Conservation (phyloP, 2,797 vertebrate species). For the Spinus olivaceus region DNA sequence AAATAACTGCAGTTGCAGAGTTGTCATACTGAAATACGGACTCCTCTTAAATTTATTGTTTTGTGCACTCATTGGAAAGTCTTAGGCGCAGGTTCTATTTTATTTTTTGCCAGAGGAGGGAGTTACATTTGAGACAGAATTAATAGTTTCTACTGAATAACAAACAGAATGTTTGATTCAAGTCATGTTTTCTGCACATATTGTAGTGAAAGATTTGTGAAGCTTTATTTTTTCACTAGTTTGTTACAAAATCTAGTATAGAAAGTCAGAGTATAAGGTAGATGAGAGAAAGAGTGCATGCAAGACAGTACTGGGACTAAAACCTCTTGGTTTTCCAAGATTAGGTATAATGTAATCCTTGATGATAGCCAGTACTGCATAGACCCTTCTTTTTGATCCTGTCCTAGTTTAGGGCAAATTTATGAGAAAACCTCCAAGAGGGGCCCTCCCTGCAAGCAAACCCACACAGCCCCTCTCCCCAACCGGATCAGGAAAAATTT, state of each 20-base stretch:
- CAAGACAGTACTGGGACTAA: neutral
- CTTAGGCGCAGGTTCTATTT: neutral
- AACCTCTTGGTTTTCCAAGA: neutral
- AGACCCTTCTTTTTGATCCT: neutral
- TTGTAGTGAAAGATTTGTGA: neutral
- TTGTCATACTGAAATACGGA: neutral
- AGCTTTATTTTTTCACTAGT: neutral
- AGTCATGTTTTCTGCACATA: neutral
- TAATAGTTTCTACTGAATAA: neutral
- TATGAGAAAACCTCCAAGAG: neutral
- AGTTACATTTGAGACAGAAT: neutral
- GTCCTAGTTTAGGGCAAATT: neutral
- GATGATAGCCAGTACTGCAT: neutral
- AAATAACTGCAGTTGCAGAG: neutral
- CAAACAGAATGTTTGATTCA: neutral
- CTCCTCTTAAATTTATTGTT: neutral
- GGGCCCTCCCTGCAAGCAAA: neutral
- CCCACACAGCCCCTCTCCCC: accelerated
- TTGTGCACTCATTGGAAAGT: neutral
- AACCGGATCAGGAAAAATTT: neutral
- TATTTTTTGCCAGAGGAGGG: neutral
- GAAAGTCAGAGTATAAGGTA: neutral
- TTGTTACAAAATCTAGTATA: neutral
- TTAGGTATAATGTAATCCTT: neutral
- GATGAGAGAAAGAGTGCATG: neutral